Evolutionary conservation across 2,888 invertebrate species (phyloP).

Genomic region (Lypha dubia): DNA sequence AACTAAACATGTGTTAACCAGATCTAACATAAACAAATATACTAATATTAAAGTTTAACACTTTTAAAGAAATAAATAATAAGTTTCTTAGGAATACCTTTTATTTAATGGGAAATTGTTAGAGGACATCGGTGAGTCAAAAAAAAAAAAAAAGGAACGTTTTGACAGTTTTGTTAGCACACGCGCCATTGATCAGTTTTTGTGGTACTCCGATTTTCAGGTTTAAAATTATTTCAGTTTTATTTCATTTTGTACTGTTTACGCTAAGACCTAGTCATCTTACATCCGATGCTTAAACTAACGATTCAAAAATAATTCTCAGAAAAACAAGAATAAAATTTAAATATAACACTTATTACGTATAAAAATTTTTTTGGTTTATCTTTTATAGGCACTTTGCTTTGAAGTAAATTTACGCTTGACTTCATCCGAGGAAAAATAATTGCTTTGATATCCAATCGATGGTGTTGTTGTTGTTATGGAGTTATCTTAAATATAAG

Average conservation of each 20-base stretch:
- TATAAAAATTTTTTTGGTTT: constrained; percentile 42
- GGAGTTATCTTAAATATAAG: constrained; percentile 66
- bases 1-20: too few relatives aligned
- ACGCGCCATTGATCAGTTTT: not conserved
- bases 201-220: not conserved
- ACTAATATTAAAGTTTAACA: too few relatives aligned
- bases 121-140: too few relatives aligned
- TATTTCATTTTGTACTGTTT: constrained; percentile 10
- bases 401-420: constrained; percentile 60
- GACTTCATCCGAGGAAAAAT: constrained; percentile 51
- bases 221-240: not conserved
- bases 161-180: not conserved
- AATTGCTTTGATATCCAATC: constrained; percentile 23
- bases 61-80: too few relatives aligned
- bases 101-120: too few relatives aligned
- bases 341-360: not conserved
- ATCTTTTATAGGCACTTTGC: constrained; percentile 64
- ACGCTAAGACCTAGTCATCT: not conserved
- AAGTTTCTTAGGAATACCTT: too few relatives aligned
- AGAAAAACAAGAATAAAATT: not conserved
- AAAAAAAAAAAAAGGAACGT: too few relatives aligned
- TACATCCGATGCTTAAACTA: not conserved
- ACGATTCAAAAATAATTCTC: not conserved
- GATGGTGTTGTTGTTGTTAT: constrained; percentile 50
- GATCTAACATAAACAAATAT: too few relatives aligned